Evolutionary conservation across 30 jellyfish, hydroid and myxozoan genomes (phyloP).

Genomic region (Cassiopea xamachana): DNA sequence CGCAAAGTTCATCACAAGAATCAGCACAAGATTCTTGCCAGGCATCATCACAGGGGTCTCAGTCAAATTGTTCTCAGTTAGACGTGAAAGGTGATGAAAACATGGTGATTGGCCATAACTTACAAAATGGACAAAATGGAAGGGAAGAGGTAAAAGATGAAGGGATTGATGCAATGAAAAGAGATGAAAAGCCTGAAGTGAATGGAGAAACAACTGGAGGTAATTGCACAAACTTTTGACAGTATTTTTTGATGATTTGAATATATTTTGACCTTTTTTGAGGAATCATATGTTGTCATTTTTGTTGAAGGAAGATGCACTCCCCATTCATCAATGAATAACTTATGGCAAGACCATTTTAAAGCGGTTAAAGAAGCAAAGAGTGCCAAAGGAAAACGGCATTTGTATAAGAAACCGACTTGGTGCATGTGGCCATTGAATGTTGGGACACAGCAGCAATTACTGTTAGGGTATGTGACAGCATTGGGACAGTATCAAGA

Average conservation of each 20-base stretch:
- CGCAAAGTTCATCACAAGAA: conserved; percentile 2
- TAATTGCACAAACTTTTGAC: neutral
- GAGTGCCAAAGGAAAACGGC: conserved; percentile 23
- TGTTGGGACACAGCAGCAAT: conserved; percentile 88
- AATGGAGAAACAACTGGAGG: conserved; percentile 8
- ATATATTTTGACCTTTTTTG: neutral
- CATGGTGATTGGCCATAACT: neutral
- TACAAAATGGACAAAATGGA: neutral
- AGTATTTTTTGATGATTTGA: neutral
- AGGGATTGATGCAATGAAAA: neutral
- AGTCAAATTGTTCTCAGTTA: neutral
- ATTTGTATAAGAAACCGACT: conserved; percentile 54
- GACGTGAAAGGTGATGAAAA: conserved; percentile 1
- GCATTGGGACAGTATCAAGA: conserved; percentile 94
- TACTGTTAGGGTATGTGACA: conserved; percentile 72
- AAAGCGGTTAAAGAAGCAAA: conserved; percentile 45
- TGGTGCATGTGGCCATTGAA: conserved; percentile 79
- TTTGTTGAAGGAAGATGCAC: neutral
- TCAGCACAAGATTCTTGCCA: conserved; percentile 14
- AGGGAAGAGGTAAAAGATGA: neutral
- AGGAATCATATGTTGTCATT: neutral
- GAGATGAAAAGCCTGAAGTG: neutral
- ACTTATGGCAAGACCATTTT: conserved; percentile 27
- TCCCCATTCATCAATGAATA: neutral
- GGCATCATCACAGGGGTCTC: conserved; percentile 2